These are phyloP conservation scores for Xylota sylvarum DNA, from an alignment of 2,888 invertebrate genomes.

Conservation along the genomic window DNA sequence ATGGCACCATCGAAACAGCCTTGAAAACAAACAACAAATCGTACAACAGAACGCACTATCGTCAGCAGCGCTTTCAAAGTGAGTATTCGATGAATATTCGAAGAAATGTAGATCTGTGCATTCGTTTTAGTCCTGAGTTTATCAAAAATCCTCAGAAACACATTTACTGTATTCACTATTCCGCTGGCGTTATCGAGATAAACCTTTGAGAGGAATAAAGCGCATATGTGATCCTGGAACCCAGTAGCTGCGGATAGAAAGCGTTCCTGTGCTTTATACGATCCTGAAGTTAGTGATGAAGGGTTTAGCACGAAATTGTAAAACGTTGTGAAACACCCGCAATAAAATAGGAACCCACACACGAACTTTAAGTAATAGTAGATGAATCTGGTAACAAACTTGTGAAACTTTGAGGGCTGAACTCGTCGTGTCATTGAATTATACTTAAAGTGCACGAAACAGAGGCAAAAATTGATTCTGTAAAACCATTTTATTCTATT, in stretches of 20 bases:
- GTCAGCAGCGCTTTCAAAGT: not conserved
- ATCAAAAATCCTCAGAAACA: not conserved
- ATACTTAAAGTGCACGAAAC: not conserved
- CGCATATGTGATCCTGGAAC: too few relatives aligned
- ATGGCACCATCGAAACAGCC: not conserved
- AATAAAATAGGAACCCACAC: not conserved
- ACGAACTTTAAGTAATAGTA: not conserved
- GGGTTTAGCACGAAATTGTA: not conserved
- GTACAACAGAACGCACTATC: not conserved
- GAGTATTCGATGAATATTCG: not conserved
- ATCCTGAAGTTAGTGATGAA: not conserved
- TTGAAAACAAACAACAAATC: not conserved
- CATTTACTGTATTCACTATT: not conserved
- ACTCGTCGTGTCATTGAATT: not conserved
- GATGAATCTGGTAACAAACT: not conserved
- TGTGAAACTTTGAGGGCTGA: not conserved
- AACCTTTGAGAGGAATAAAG: too few relatives aligned
- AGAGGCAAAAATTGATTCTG: not conserved
- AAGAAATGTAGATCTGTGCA: not conserved
- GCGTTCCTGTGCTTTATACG: too few relatives aligned
- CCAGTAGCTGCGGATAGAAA: too few relatives aligned
- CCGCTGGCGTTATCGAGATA: too few relatives aligned
- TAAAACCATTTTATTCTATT: not conserved
- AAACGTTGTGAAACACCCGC: not conserved
- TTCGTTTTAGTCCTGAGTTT: too few relatives aligned